Evolutionary conservation across 2,797 vertebrate genomes (phyloP), one percentile per base, ranked within the genome.

Genomic region (Alfaro cultratus): DNA sequence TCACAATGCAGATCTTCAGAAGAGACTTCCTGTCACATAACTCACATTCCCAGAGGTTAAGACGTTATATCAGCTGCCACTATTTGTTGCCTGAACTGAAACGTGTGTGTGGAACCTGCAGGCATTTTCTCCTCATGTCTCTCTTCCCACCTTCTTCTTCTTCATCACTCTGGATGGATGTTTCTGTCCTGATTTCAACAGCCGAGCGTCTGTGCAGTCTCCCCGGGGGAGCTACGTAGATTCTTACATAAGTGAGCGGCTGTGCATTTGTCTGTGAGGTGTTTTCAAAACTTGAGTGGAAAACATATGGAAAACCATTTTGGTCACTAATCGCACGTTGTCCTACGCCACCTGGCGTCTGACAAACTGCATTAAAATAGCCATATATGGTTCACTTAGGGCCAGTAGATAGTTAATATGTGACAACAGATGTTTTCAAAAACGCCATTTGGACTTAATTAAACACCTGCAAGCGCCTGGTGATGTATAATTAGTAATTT

Each of bases 161-260:
- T 53, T 53, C 23, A 82, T 46, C 75, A 53, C 73, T 64, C 70
- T 68, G 75, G 68, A 53, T 80, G 77, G 80, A 78, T n/a, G 49
- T 85, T 86, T 86, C 85, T 80, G 86, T 84, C 84, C 86, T 80
- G 76, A 74, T 89, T 89, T 76, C 76, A 76, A 78, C 78, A 70
- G 78, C 74, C 82, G 76, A 85, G 68, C 2, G 60, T 75, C 81
- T 74, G 82, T 53, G 71, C 76, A 75, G 74, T 21, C 49, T 88
- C 92, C 90, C 31, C 11, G 1, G 89, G 49, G 92, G 85, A 1
- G 77, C 88, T 83, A 86, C 62, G 64, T 77, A 75, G 85, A 89
- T 78, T 86, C 83, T 94, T 94, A 92, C 80, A 82, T 94, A 94
- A 94, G 83, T 73, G 31, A 73, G 60, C 76, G 78, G 74, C 68